Evolutionary conservation across 2,888 invertebrate species (phyloP).

Genomic region (Drosophila borealis): DNA sequence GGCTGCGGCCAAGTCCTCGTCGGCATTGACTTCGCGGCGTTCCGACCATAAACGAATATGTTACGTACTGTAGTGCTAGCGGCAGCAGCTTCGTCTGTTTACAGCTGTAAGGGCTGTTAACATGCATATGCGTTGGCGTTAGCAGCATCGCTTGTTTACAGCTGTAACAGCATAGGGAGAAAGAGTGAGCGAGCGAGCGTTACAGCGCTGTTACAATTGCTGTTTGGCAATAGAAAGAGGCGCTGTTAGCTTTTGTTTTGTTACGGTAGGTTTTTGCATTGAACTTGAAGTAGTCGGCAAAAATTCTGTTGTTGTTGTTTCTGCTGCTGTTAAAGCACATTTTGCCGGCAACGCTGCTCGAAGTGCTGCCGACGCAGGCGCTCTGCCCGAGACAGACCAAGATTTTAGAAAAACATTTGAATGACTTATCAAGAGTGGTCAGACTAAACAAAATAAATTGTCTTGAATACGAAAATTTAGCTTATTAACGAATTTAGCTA

Average conservation of each 20-base stretch:
- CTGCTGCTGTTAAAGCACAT: slow-evolving; percentile 37
- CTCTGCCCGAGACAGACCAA: slow-evolving; percentile 16
- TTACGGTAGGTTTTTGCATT: slow-evolving; percentile 64
- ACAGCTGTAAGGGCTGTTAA: slow-evolving; percentile 2
- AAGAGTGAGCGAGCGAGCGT: background rate
- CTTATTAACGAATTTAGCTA: background rate
- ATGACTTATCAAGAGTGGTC: background rate
- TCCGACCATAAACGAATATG: slow-evolving; percentile 33
- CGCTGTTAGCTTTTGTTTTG: slow-evolving; percentile 33
- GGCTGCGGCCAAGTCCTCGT: slow-evolving; percentile 17
- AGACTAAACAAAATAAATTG: background rate
- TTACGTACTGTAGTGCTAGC: slow-evolving; percentile 1
- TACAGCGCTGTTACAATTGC: background rate
- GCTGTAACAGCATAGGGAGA: background rate
- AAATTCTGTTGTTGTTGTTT: slow-evolving; percentile 37
- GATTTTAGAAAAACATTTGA: background rate
- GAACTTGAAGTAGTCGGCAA: slow-evolving; percentile 70
- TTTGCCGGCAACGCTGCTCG: slow-evolving; percentile 52
- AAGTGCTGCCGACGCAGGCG: slow-evolving; percentile 35
- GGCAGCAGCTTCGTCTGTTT: slow-evolving; percentile 1
- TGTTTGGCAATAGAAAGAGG: slow-evolving; percentile 2
- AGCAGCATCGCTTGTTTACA: background rate
- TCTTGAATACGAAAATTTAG: background rate
- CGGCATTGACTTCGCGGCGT: slow-evolving; percentile 17
- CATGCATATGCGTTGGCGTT: background rate